Percentiles rank a stretch among this genome's conserved stretches.
Evolutionary conservation across 2,888 invertebrate genomes (phyloP).

Genomic region (Xylophagus ater): DNA sequence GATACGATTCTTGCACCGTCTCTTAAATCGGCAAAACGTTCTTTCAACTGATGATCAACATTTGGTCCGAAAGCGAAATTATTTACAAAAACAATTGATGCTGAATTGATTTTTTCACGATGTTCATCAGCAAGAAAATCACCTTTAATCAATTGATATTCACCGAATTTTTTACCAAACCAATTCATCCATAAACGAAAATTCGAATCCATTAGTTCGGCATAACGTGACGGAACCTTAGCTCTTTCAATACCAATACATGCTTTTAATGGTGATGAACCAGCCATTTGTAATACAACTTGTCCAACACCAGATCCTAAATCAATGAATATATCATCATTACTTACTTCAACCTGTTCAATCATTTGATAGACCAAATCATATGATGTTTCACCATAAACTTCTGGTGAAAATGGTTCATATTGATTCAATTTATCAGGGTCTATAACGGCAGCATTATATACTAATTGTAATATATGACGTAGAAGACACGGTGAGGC

Average conservation of each 20-base stretch:
- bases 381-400: constrained; percentile 98
- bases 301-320: constrained; percentile 98
- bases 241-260: constrained; percentile 96
- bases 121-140: constrained; percentile 90
- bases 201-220: constrained; percentile 81
- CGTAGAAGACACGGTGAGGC: constrained; percentile 74
- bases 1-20: constrained; percentile 95
- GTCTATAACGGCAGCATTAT: constrained; percentile 94
- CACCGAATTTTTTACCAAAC: constrained; percentile 92
- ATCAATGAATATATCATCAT: constrained; percentile 95
- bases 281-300: constrained; percentile 97
- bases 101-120: constrained; percentile 85
- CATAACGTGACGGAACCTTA: constrained; percentile 90
- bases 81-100: constrained; percentile 96
- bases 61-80: constrained; percentile 98
- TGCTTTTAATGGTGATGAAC: constrained; percentile 81
- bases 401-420: constrained; percentile 99
- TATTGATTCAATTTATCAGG: constrained; percentile 98
- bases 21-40: constrained; percentile 89
- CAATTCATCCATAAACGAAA: constrained; percentile 95
- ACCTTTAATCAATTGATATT: constrained; percentile 84
- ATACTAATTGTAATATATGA: constrained; percentile 93
- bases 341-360: constrained; percentile 83
- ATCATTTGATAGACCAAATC: constrained; percentile 98
- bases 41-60: constrained; percentile 93